Percentiles rank a stretch among this genome's conserved stretches.
phyloP scores from a whole-genome alignment of 2,113 vertebrate species.

The Polypterus bichir region DNA sequence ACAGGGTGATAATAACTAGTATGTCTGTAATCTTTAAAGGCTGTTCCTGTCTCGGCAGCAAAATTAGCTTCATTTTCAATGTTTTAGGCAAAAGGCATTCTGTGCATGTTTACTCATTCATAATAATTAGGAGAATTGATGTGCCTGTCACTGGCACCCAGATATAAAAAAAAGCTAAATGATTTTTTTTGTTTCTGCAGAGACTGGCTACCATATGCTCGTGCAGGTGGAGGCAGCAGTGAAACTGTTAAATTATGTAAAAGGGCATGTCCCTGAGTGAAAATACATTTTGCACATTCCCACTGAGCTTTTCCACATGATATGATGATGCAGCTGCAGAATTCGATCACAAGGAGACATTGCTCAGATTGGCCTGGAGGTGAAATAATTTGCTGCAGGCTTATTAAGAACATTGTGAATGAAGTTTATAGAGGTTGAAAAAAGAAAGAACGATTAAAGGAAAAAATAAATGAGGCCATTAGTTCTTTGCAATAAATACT shows the following conservation, averaged over 20 bases:
- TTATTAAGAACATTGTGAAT: neutral
- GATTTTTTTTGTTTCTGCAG: too few species aligned
- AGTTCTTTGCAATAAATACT: too few species aligned
- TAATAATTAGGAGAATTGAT: neutral
- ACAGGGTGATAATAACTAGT: too few species aligned
- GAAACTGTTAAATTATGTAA: constrained; percentile 4
- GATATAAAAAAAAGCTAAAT: too few species aligned
- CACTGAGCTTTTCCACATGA: constrained; percentile 3
- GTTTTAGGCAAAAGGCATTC: neutral
- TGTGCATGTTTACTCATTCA: neutral
- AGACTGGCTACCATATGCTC: neutral
- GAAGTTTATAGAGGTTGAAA: neutral
- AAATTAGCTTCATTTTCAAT: neutral
- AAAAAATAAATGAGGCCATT: too few species aligned
- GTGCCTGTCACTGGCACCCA: too few species aligned
- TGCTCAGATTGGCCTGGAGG: constrained; percentile 2
- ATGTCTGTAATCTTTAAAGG: neutral
- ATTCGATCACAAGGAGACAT: constrained; percentile 1
- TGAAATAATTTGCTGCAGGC: constrained; percentile 7
- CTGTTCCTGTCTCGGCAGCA: neutral
- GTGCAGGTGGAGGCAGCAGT: neutral
- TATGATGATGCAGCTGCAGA: neutral
- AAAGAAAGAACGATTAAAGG: too few species aligned
- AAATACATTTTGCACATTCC: constrained; percentile 3
- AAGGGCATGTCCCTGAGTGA: constrained; percentile 5